Conservation (phyloP, 64 coral and sea anemone species). For the Stichodactyla helianthus region DNA sequence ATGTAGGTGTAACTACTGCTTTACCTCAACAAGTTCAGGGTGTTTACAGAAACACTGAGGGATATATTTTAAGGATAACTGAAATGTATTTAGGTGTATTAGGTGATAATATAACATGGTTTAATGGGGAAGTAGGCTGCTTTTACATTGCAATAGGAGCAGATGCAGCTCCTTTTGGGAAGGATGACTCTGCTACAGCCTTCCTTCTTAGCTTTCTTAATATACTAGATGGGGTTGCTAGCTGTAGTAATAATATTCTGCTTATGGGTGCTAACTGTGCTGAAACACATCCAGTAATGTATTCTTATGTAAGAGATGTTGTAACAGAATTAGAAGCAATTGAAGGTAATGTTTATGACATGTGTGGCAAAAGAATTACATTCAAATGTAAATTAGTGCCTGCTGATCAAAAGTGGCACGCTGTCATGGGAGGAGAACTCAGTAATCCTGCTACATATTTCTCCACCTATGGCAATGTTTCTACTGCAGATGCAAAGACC, state of each 20-base stretch:
- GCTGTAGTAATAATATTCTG: constrained; percentile 36
- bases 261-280: constrained; percentile 51
- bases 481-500: not conserved
- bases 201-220: constrained; percentile 58
- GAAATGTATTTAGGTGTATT: not conserved
- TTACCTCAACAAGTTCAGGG: constrained; percentile 35
- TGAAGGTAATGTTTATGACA: constrained; percentile 19
- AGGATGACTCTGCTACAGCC: constrained; percentile 61
- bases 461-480: constrained; percentile 57
- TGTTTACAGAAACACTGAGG: constrained; percentile 53
- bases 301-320: constrained; percentile 38
- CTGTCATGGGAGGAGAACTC: constrained; percentile 43
- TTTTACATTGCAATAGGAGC: constrained; percentile 35
- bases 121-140: constrained; percentile 18
- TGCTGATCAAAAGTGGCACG: constrained; percentile 43
- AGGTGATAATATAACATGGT: constrained; percentile 18
- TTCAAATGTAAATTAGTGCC: constrained; percentile 53
- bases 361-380: not conserved
- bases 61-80: constrained; percentile 42
- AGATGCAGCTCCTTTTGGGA: constrained; percentile 70
- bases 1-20: not conserved
- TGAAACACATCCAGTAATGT: constrained; percentile 32
- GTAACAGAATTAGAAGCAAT: constrained; percentile 37
- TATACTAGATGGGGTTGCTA: constrained; percentile 34
- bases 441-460: constrained; percentile 54